Evolutionary conservation across 2,888 invertebrate species (phyloP).

Genomic region (Zaprionus lineosus): DNA sequence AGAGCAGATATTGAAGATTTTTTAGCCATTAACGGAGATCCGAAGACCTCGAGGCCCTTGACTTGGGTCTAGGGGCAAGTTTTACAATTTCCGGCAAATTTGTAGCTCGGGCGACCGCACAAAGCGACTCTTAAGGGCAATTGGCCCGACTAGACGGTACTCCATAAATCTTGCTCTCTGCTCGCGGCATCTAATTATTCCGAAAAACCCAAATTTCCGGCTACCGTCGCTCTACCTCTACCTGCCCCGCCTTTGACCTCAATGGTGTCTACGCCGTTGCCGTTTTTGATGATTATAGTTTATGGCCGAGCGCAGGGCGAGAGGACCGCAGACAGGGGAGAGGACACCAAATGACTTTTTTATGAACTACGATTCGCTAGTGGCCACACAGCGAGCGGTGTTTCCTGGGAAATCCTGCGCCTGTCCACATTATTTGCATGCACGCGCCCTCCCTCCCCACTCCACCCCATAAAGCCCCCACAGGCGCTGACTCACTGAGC

Average conservation of each 20-base stretch:
- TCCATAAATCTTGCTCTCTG: constrained; percentile 45
- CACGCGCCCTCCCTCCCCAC: no score
- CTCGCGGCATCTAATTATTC: constrained; percentile 48
- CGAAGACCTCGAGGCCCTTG: constrained; percentile 14
- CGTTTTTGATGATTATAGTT: constrained; percentile 46
- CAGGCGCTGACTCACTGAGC: neutral
- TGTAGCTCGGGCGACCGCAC: constrained; percentile 56
- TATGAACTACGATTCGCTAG: constrained; percentile 34
- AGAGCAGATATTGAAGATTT: no score
- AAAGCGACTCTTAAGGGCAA: constrained; percentile 25
- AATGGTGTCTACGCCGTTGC: no score
- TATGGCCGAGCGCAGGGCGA: constrained; percentile 19
- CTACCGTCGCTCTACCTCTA: no score
- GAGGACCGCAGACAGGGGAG: neutral
- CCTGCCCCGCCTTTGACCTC: no score
- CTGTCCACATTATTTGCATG: constrained; percentile 38
- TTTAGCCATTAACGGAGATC: no score
- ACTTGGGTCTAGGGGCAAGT: no score
- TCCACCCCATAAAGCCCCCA: no score
- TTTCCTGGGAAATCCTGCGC: constrained; percentile 17
- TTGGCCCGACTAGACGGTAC: neutral
- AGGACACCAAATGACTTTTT: constrained; percentile 49
- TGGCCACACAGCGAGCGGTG: constrained; percentile 41
- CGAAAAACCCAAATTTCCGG: constrained; percentile 48
- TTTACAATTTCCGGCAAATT: constrained; percentile 40